Evolutionary conservation across 1,140 invertebrate genomes (phyloP), one percentile per base, ranked within the genome.

Genomic region (Propsilocerus akamusi): DNA sequence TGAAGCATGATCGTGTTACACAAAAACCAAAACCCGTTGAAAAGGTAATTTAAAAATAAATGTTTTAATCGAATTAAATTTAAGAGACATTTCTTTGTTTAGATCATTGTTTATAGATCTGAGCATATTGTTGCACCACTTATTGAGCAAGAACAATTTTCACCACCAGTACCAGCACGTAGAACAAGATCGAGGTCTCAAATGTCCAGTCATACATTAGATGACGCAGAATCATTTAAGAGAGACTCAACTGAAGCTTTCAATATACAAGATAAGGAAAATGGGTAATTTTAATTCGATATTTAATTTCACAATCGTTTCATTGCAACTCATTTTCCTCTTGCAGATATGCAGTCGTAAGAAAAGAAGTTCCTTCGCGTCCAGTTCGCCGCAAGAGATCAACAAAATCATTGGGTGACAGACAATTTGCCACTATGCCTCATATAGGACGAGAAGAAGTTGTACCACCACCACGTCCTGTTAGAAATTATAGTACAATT

Each of bases 401-500:
- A 32, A 55, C 57, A 14, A 63, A 63, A 51, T 62, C 60, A 20
- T 59, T 65, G 3, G 63, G 57, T 34, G 64, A 58, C 50, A 50
- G 54, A 25, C 62, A 73, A 57, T 75, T 72, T 34, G 56, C 63
- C 50, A 72, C 73, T 26, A 58, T 75, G 56, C 67, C 73, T 5
- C 50, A 49, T 30, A 57, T 55, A 32, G 49, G 37, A 23, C 46
- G 46, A 1, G 14, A 56, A 6, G 49, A 41, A 24, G 53, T 51
- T 14, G 37, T 51, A 26, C 53, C 58, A 14, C 72, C 75, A 0
- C 60, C 62, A n/a, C 62, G 75, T 51, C 75, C 75, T 0, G 55
- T 65, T 14, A 67, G 80, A 49, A 77, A 78, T 54, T 84, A 83
- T 62, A 81, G 78, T 55, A 83, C 81, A 2, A 62, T 82, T 2